Conservation (phyloP, 2,888 invertebrate species). For the Sminthurinus aureus region DNA sequence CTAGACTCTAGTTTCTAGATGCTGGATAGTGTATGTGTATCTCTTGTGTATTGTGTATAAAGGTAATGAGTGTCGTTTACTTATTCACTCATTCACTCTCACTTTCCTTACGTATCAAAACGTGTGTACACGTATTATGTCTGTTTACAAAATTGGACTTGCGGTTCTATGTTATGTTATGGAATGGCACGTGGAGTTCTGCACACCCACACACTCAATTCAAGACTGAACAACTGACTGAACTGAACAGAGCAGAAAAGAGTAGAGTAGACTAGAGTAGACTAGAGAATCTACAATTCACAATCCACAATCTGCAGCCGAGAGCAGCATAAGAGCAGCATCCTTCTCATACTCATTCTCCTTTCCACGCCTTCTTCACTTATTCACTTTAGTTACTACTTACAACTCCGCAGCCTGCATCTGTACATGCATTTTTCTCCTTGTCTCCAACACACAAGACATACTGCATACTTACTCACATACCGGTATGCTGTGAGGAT, state of each 20-base stretch:
- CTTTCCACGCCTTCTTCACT: conserved; percentile 7
- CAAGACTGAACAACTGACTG: conserved; percentile 26
- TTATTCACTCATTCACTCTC: neutral
- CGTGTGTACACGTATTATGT: conserved; percentile 3
- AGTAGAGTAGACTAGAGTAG: too few species aligned
- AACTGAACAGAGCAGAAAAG: too few species aligned
- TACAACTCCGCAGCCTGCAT: neutral
- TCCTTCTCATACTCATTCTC: conserved; percentile 10
- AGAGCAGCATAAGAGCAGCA: neutral
- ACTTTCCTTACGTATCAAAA: neutral
- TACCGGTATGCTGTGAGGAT: too few species aligned
- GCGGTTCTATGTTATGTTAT: neutral
- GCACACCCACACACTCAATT: conserved; percentile 41
- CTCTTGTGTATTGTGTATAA: neutral
- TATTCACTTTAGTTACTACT: neutral
- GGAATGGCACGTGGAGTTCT: conserved; percentile 24
- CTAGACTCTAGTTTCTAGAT: neutral
- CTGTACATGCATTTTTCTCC: too few species aligned
- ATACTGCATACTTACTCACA: too few species aligned
- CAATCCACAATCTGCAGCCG: too few species aligned
- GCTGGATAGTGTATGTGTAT: conserved; percentile 7
- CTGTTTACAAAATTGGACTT: conserved; percentile 10
- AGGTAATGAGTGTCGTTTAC: neutral
- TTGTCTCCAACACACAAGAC: too few species aligned
- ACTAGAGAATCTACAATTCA: too few species aligned